A percentile compares a stretch with the other conserved stretches of the same genome.
Conservation (phyloP, 2,113 vertebrate genomes). For the Rana temporaria region DNA sequence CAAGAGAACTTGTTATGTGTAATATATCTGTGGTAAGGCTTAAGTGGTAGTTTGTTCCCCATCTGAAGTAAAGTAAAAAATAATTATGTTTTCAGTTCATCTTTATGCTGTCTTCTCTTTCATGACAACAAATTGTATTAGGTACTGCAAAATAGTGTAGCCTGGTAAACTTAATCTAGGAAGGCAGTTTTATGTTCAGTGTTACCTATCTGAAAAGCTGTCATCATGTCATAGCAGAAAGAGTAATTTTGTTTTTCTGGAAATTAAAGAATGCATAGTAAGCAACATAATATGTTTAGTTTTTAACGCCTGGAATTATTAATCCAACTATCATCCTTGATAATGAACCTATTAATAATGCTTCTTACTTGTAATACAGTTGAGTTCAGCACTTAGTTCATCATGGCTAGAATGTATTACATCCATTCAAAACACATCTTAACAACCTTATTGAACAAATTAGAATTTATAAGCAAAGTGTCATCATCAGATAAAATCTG, state of each 20-base stretch:
- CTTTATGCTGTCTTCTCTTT: slow-evolving; percentile 56
- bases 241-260: neutral
- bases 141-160: slow-evolving; percentile 57
- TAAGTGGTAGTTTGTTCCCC: slow-evolving; percentile 66
- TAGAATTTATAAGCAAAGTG: slow-evolving; percentile 36
- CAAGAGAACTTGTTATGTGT: slow-evolving; percentile 69
- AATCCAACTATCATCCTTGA: slow-evolving; percentile 3
- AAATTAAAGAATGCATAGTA: neutral
- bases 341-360: slow-evolving; percentile 29
- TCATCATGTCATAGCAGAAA: neutral
- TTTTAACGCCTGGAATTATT: neutral
- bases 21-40: slow-evolving; percentile 65
- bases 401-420: neutral
- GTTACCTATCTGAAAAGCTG: slow-evolving; percentile 56
- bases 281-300: neutral
- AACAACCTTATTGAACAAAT: slow-evolving; percentile 26
- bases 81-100: slow-evolving; percentile 65
- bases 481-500: slow-evolving; percentile 22
- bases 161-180: slow-evolving; percentile 55
- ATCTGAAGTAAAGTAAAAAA: slow-evolving; percentile 63
- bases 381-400: slow-evolving; percentile 16
- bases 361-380: slow-evolving; percentile 16
- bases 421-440: slow-evolving; percentile 10
- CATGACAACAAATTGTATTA: slow-evolving; percentile 58
- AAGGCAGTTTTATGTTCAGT: slow-evolving; percentile 59